Evolutionary conservation across 2,113 vertebrate genomes (phyloP), one percentile per base, ranked within the genome.

Genomic region (Artemisiospiza belli): DNA sequence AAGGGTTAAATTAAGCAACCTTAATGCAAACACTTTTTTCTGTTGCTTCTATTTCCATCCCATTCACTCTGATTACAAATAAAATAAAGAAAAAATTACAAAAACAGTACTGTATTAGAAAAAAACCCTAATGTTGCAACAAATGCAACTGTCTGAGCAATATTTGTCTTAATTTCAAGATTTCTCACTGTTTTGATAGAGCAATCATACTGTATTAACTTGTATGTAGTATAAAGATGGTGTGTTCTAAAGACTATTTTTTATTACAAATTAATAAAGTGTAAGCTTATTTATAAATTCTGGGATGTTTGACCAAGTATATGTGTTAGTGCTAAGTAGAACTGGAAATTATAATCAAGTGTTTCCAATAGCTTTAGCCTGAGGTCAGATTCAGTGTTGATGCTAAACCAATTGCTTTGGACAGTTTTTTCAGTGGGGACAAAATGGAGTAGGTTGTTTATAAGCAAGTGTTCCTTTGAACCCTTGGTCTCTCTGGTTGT

Each of bases 401-500:
- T 78, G 59, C 59, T 72, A 18, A 89, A 54, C 81, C 95, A 95
- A 92, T 96, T 95, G 87, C 93, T 94, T 91, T 95, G 62, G 83
- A 92, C 84, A 73, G 33, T 84, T 89, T 95, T 96, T 96, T 91
- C 89, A 85, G 84, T 61, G 54, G 51, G 70, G 78, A 91, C 93
- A 95, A 61, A 96, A 93, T 28, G 64, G 93, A 92, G 52, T 76
- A 91, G 37, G 46, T 91, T 95, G 82, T 91, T 95, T 87, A 91
- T 87, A 94, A 95, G 90, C 87, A 92, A 96, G 49, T 58, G 70
- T 46, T 94, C 63, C 66, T 95, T 95, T 95, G 93, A 96, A 94
- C 74, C 70, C 31, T 54, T 6, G 47, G 70, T 89, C 62, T 89
- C 66, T 76, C 77, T 3, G 19, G 70, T 91, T 22, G 1, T 87